Evolutionary conservation across 2,113 vertebrate species (phyloP), one percentile per base, ranked within the genome.

Genomic region (Nestor notabilis): DNA sequence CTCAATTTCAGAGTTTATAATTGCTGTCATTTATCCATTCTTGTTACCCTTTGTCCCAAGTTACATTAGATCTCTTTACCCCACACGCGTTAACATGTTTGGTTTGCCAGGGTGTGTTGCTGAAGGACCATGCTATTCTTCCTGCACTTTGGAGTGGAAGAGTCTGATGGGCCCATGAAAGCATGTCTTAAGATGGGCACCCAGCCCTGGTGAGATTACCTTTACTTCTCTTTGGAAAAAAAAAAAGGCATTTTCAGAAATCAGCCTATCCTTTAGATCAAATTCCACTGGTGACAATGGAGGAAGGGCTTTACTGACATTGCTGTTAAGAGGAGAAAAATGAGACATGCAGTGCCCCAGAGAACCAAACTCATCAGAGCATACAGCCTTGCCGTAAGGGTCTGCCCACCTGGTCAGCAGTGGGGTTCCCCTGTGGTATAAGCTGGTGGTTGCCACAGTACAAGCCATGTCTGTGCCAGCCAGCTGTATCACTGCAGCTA

Each of bases 201-300:
- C 3, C 35, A 85, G 25, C 39, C 27, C 35, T 35, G 49, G 15
- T 6, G 43, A 79, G n/a, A 35, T 31, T 47, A 71, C 12, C 39
- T 80, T 43, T 56, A 60, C 17, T 56, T 63, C 33, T 29, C 55
- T 35, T 24, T n/a, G 47, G 28, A 53, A 82, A 76, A 64, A 1
- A 86, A 76, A 64, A 1, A 86, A 70, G 52, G 7, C 16, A 3
- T 77, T 90, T 90, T 41, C 19, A 69, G 44, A n/a, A 41, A 83
- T 41, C 44, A 46, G 14, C 24, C 58, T 50, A 5, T 10, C 58
- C 29, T 60, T 80, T 53, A 76, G 35, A 44, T 41, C 43, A 53
- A 21, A 53, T 15, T 25, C 13, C 41, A 24, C 1, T 1, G 3
- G 33, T 41, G 37, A 35, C 17, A 53, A 56, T 0, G 0, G 2